Evolutionary conservation across 2,888 invertebrate genomes (phyloP).

Genomic region (Andrena praecox): DNA sequence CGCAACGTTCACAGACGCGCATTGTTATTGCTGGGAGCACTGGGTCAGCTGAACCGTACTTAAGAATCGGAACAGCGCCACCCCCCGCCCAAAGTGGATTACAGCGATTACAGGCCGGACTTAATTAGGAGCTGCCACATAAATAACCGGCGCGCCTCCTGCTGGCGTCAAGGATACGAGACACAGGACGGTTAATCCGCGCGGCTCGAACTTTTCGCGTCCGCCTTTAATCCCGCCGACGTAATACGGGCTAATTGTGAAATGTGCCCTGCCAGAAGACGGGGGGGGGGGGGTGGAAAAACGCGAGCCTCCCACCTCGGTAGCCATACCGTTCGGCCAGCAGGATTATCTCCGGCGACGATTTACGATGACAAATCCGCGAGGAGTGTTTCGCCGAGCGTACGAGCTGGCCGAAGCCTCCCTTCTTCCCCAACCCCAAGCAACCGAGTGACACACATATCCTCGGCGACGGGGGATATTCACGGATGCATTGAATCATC

Average conservation of each 20-base stretch:
- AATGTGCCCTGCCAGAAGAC: constrained; percentile 52
- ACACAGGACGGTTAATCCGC: constrained; percentile 52
- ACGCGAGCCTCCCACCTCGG: background rate
- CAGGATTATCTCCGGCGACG: constrained; percentile 48
- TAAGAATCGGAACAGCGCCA: constrained; percentile 55
- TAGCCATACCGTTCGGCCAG: background rate
- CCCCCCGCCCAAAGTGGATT: constrained; percentile 68
- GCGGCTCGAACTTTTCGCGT: constrained; percentile 59
- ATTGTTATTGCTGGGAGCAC: constrained; percentile 60
- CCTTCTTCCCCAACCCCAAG: background rate
- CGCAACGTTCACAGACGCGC: background rate
- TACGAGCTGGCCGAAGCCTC: background rate
- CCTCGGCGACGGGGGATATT: constrained; percentile 30
- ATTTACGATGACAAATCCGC: constrained; percentile 63
- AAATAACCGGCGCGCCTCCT: constrained; percentile 64
- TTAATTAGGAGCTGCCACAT: constrained; percentile 70
- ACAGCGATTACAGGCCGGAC: constrained; percentile 65
- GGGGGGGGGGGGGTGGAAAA: constrained; percentile 21
- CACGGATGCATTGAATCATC: constrained; percentile 55
- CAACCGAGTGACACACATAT: constrained; percentile 37
- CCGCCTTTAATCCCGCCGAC: constrained; percentile 64
- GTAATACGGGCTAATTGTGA: constrained; percentile 64
- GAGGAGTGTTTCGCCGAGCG: constrained; percentile 35
- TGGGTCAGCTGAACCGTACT: constrained; percentile 57
- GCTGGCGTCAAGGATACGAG: constrained; percentile 62